Conservation (phyloP, 2,888 invertebrate genomes). For the Callimorpha dominula region DNA sequence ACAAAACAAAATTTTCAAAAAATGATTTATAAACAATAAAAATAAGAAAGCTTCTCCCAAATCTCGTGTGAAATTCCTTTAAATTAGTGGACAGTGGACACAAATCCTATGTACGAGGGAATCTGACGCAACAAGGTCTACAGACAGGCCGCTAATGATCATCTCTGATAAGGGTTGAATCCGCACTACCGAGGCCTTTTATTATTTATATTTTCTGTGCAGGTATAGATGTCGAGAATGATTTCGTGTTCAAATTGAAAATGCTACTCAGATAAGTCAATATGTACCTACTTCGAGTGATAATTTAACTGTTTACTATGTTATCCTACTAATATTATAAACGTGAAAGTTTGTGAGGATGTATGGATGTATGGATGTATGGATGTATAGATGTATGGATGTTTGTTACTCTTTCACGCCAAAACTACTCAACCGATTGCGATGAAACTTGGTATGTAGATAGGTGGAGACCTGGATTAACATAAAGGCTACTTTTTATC, state of each 20-base stretch:
- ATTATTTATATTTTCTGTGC: constrained; percentile 20
- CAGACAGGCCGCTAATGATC: constrained; percentile 38
- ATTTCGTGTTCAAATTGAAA: not conserved
- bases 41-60: not conserved
- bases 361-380: too few relatives aligned
- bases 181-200: constrained; percentile 16
- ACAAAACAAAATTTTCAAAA: not conserved
- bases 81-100: constrained; percentile 25
- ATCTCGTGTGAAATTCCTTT: constrained; percentile 25
- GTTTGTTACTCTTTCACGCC: too few relatives aligned
- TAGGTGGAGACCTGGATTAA: too few relatives aligned
- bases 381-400: too few relatives aligned
- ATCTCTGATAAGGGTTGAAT: constrained; percentile 23
- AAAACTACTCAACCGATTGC: too few relatives aligned
- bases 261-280: not conserved
- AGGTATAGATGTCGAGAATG: not conserved
- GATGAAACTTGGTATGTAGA: too few relatives aligned
- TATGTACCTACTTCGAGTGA: not conserved
- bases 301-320: not conserved
- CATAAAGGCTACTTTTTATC: too few relatives aligned
- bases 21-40: not conserved
- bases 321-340: too few relatives aligned
- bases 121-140: constrained; percentile 29
- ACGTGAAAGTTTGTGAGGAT: too few relatives aligned
- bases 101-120: constrained; percentile 27